Conservation (phyloP, 2,113 vertebrate species). For the Sula dactylatra region DNA sequence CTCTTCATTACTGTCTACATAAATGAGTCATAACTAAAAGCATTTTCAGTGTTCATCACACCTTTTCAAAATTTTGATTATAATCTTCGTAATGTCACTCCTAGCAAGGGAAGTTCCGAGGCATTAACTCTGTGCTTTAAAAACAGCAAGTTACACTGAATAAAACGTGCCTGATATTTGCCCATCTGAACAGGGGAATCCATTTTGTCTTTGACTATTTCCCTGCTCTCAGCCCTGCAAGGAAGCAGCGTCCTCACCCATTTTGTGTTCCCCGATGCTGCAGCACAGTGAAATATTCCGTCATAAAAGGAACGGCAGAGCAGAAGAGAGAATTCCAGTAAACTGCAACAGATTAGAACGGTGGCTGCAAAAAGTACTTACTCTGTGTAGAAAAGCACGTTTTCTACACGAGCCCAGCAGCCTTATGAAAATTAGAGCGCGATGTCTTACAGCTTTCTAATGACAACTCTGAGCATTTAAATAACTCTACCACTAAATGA, state of each 20-base stretch:
- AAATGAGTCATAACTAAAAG: not conserved
- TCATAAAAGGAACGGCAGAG: not conserved
- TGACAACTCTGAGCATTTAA: not conserved
- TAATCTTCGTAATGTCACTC: accelerated
- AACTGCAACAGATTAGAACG: not conserved
- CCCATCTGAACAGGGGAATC: not conserved
- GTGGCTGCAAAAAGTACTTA: not conserved
- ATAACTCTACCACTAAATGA: not conserved
- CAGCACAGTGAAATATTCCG: not conserved
- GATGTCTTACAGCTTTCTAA: not conserved
- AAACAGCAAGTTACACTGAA: not conserved
- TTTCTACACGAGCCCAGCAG: not conserved
- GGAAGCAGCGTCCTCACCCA: not conserved
- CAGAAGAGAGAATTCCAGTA: not conserved
- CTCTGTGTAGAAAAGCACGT: accelerated
- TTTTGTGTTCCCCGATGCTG: not conserved
- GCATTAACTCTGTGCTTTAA: not conserved
- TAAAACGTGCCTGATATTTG: not conserved
- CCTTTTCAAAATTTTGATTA: not conserved
- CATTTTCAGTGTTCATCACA: accelerated
- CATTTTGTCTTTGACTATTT: not conserved
- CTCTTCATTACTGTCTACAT: not conserved
- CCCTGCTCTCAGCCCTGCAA: not conserved
- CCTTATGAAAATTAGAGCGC: not conserved
- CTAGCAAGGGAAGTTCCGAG: not conserved